Evolutionary conservation across 64 coral and sea anemone species (phyloP).

Genomic region (Porites australiensis): DNA sequence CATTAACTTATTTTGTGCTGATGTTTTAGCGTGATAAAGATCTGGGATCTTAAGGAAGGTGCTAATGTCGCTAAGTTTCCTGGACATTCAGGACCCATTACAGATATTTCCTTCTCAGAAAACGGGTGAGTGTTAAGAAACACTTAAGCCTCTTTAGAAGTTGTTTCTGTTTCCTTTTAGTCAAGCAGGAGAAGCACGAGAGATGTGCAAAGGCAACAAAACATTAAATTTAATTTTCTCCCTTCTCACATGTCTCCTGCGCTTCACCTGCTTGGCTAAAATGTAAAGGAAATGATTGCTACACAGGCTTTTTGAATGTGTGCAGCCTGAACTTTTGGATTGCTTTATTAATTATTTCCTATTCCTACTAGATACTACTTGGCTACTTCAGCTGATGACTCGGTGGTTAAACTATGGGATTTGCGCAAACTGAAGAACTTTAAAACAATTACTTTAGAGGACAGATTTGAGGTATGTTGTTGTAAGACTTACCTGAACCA

Average conservation of each 20-base stretch:
- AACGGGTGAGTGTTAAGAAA: conserved; percentile 81
- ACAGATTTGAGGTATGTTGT: conserved; percentile 88
- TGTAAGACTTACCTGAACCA: not conserved
- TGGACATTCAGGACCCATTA: conserved; percentile 98
- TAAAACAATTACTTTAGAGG: conserved; percentile 97
- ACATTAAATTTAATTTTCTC: no score
- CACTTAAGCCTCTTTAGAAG: no score
- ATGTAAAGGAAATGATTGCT: no score
- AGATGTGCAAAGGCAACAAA: no score
- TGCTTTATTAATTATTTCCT: not conserved
- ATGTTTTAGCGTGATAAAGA: conserved; percentile 92
- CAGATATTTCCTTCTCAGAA: conserved; percentile 98
- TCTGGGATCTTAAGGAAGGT: conserved; percentile 99
- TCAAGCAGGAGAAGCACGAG: no score
- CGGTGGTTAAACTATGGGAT: conserved; percentile 99
- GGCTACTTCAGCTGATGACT: conserved; percentile 99
- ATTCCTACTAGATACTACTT: conserved; percentile 85
- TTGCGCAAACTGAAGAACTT: conserved; percentile 99
- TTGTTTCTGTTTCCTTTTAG: no score
- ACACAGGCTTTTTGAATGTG: no score
- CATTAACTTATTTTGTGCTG: not conserved
- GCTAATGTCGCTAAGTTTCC: conserved; percentile 99
- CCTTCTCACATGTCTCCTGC: no score
- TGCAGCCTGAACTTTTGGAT: not conserved
- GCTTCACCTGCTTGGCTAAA: no score